Percentiles rank a stretch among this genome's conserved stretches.
Conservation (phyloP, 2,113 vertebrate genomes). For the Barnardius zonarius region DNA sequence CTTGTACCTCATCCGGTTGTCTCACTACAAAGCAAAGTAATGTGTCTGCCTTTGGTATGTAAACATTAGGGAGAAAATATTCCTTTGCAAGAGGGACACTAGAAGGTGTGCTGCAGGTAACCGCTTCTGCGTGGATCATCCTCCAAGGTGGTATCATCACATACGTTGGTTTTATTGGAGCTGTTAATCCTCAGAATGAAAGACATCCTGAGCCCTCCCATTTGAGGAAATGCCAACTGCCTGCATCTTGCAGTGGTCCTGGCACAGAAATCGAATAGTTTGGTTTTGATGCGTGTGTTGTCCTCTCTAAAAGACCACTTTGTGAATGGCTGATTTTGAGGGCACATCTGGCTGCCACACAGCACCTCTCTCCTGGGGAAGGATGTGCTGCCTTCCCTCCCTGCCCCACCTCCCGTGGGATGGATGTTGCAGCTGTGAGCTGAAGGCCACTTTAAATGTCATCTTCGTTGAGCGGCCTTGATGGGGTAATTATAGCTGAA, state of each 20-base stretch:
- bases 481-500: constrained; percentile 23
- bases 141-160: not conserved
- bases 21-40: not conserved
- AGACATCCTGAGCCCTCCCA: not conserved
- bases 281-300: not conserved
- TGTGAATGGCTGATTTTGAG: not conserved
- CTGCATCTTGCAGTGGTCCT: rapidly evolving
- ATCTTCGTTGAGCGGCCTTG: not conserved
- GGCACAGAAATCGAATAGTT: not conserved
- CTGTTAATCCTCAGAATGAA: not conserved
- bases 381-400: not conserved
- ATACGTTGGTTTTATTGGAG: not conserved
- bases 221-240: not conserved
- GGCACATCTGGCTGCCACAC: not conserved
- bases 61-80: not conserved
- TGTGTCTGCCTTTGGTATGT: not conserved
- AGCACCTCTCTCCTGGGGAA: not conserved
- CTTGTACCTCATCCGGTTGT: rapidly evolving
- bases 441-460: constrained; percentile 22
- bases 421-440: not conserved
- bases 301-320: not conserved
- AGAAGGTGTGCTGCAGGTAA: no score
- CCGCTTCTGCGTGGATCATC: no score
- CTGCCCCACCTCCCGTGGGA: not conserved
- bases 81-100: not conserved